A percentile compares a stretch with the other conserved stretches of the same genome.
Evolutionary conservation across 1,140 invertebrate species (phyloP).

Genomic region (Galendromus occidentalis): DNA sequence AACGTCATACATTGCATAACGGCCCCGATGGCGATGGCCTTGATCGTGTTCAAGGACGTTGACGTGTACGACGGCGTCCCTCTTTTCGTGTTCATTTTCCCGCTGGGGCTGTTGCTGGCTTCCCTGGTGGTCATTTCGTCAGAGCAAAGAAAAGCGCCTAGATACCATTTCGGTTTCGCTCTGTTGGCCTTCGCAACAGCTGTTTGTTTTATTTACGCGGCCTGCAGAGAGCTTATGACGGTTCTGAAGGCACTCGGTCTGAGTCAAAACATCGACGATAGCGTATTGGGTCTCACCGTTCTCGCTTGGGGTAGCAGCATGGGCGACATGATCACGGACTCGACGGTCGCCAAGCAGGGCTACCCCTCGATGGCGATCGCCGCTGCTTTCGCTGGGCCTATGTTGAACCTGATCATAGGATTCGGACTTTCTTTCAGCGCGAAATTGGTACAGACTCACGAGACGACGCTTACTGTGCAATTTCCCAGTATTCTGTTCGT

Average conservation of each 20-base stretch:
- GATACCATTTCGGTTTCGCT: not conserved
- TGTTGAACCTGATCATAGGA: slow-evolving; percentile 25
- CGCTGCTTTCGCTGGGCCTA: slow-evolving; percentile 34
- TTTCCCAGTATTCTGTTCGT: not conserved
- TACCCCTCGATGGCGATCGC: slow-evolving; percentile 33
- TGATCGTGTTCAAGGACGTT: not conserved
- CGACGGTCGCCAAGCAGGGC: slow-evolving; percentile 31
- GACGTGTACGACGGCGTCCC: not conserved
- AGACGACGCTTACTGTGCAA: not conserved
- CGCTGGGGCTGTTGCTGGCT: not conserved
- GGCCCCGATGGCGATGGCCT: not conserved
- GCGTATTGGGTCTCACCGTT: slow-evolving; percentile 32
- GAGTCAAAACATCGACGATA: not conserved
- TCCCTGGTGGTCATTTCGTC: not conserved
- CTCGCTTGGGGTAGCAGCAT: slow-evolving; percentile 35
- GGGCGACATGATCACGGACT: slow-evolving; percentile 33
- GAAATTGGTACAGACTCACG: not conserved
- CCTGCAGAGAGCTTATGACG: not conserved
- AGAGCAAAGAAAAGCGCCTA: not conserved
- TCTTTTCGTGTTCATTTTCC: not conserved
- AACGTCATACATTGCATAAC: slow-evolving; percentile 2
- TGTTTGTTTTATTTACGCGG: slow-evolving; percentile 7
- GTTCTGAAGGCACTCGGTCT: not conserved
- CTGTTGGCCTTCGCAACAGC: not conserved
- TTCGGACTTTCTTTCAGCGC: not conserved